Evolutionary conservation across 2,888 invertebrate genomes (phyloP), one percentile per base, ranked within the genome.

Genomic region (Spatulosminthurus flaviceps): DNA sequence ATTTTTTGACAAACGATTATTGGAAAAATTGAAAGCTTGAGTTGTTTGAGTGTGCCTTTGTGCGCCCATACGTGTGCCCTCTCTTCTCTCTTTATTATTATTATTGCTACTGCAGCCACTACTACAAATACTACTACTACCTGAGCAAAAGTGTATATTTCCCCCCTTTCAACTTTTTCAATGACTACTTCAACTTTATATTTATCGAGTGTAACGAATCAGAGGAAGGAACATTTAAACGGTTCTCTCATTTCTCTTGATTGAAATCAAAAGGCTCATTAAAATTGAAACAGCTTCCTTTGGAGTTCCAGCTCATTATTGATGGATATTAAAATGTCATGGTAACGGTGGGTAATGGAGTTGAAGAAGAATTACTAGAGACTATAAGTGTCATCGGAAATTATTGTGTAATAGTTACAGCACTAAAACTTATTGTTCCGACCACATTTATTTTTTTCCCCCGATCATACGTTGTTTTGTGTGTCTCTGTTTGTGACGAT

Each of bases 281-380:
- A 72, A 72, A 72, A 72, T 21, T 11, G 71, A 71, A 22, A 43
- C 43, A 72, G n/a, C 16, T 51, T 72, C 24, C 51, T 41, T 69
- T 28, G 19, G 9, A 51, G 72, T 72, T 72, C 72, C 51, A 72
- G 0, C 72, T 72, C 72, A 72, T 72, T 72, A 72, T 72, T 29
- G 72, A 72, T 43, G 26, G 29, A 19, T 29, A 69, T 69, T 69
- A 69, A 69, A 69, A 26, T 7, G n/a, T 9, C 51, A 16, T 51
- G 7, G 16, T 51, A 51, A n/a, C n/a, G 5, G 51, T 16, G 1
- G 2, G 19, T 19, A 51, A n/a, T 51, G 16, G 9, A 51, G 51
- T 51, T 7, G 13, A 41, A 51, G 51, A 51, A 51, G 16, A 13
- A 51, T 51, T 51, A 19, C 16, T 51, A n/a, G 5, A 7, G 41